Base-by-base conservation (phyloP, 2,888 invertebrate species). In the Eupithecia pulchellata region DNA sequence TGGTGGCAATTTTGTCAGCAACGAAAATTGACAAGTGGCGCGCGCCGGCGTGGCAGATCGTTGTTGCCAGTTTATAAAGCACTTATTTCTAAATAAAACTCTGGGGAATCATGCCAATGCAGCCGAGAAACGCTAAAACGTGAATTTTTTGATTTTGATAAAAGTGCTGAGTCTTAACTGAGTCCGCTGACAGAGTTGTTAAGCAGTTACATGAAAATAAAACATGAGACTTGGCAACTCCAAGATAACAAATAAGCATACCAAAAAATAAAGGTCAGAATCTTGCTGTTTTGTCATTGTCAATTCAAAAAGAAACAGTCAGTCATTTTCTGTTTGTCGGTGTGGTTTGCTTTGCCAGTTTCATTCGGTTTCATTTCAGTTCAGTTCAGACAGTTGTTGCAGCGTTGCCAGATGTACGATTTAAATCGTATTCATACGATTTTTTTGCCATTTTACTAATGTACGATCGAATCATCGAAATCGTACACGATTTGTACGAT, bases 21-120 rank as follows among this genome's bases (percentile, higher is more conserved):
- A 85, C 82, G 82, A 83, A 74, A 81, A 74, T 81, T 90, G 92
- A 91, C 91, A 90, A 42, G 64, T 14, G 29, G 17, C n/a, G 20
- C 62, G 52, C 52, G 60, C 60, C 64, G 69, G 64, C 64, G 69
- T 65, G 69, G 69, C 69, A 69, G 60, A 20, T 60, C 39, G 64
- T 69, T 79, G 52, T 69, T 69, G 60, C 69, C 69, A 69, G 61
- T 61, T 55, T 55, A 14, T 4, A 55, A 57, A 8, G 8, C 2
- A 42, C n/a, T 55, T 25, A n/a, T 20, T 20, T 6, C 5, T 5
- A n/a, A 6, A n/a, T 8, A 4, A n/a, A 8, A 47, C 42, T n/a
- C 8, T 5, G 9, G 42, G 0, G 47, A 47, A 20, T 52, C 4
- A 11, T 52, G 52, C 13, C 1, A 52, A 20, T 47, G 1, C 47